Base-by-base conservation (phyloP, 2,888 invertebrate species). In the Tolmerus cingulatus region DNA sequence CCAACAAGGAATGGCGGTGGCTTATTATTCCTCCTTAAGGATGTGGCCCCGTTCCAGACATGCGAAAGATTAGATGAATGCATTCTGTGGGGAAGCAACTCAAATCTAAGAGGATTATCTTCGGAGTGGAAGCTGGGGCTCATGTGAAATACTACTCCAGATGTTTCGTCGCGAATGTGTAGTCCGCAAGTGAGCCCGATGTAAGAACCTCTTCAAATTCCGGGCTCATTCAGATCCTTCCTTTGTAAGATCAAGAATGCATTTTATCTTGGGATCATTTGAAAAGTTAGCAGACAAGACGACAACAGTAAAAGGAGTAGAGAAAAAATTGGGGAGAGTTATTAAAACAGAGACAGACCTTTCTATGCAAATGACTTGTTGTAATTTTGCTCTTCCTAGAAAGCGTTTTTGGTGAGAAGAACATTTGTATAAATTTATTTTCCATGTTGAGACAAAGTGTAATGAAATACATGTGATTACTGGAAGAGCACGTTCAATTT, bases 81-180 rank as follows among this genome's bases (percentile, higher is more conserved):
- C 79, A 79, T 51, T 79, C 27, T 27, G 8, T 78, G 19, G 30
- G 79, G 79, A 51, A 19, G 23, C 19, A 78, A 78, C 23, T 78
- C n/a, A 46, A 78, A n/a, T 78, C 12, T 79, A 51, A 79, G 79
- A 55, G 23, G 79, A 79, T 79, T 79, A 51, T 66, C 66, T 23
- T 66, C 23, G 23, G 43, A 46, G 43, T 16, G 43, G 14, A 46
- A 12, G 43, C 43, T 46, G 43, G 27, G 23, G 27, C 66, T 27
- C 66, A 66, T 66, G 19, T 66, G 66, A 66, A 66, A 66, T 19
- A 27, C 1, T 27, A 2, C 23, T 19, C 66, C 51, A n/a, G 51
- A 51, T 51, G 51, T 19, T 51, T 51, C 19, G n/a, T 51, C 19
- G n/a, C 7, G 19, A 51, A 16, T 19, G 5, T n/a, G 51, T 16